Percentiles rank a stretch among this genome's conserved stretches.
These are phyloP conservation scores for Melitaea athalia DNA, from an alignment of 2,888 invertebrate species.

Conservation along the genomic window DNA sequence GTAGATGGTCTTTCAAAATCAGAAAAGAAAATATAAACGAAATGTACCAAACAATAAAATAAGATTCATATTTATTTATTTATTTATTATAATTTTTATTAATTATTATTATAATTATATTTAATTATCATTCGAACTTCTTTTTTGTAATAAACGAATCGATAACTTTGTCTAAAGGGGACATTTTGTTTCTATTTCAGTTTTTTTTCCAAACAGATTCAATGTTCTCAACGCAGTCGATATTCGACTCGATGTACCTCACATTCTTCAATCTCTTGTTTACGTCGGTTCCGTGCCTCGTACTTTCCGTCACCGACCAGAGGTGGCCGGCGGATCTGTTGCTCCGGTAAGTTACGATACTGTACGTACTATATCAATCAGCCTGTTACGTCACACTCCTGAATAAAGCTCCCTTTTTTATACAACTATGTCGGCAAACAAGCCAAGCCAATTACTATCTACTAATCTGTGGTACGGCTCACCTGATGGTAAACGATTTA, in stretches of 20 bases:
- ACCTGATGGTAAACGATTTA: no score
- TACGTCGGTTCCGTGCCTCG: conserved; percentile 87
- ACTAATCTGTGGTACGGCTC: no score
- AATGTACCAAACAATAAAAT: no score
- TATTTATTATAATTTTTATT: no score
- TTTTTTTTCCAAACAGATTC: conserved; percentile 80
- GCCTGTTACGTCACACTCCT: background rate
- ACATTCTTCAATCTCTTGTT: conserved; percentile 90
- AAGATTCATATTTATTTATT: no score
- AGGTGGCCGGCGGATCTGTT: conserved; percentile 81
- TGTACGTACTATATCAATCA: background rate
- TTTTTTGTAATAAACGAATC: no score
- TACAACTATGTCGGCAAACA: background rate
- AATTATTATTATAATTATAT: no score
- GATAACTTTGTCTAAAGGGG: no score
- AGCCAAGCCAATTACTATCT: no score
- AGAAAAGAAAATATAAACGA: no score
- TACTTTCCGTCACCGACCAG: conserved; percentile 89
- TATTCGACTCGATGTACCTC: conserved; percentile 89
- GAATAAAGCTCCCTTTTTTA: background rate
- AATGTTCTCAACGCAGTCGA: conserved; percentile 83
- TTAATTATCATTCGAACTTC: no score
- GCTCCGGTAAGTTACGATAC: conserved; percentile 64
- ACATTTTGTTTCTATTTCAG: conserved; percentile 52
- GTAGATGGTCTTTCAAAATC: no score